phyloP scores from a whole-genome alignment of 2,113 vertebrate genomes.

The Myiozetetes cayanensis region DNA sequence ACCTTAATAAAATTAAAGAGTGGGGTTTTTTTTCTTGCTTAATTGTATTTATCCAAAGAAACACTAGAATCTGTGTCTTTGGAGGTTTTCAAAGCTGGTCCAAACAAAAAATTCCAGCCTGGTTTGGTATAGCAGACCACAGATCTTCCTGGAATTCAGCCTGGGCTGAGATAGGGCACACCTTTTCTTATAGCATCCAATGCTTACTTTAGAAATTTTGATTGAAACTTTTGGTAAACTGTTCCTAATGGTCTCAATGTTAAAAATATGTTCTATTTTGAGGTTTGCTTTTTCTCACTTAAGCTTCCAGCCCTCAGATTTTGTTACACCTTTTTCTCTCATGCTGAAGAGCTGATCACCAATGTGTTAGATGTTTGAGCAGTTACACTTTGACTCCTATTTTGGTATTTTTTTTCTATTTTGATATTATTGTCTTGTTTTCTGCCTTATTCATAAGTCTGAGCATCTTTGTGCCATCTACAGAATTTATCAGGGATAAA shows the following conservation, averaged over 20 bases:
- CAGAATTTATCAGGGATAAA: neutral
- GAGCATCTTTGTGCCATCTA: neutral
- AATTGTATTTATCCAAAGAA: neutral
- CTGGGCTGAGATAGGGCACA: neutral
- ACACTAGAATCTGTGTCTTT: neutral
- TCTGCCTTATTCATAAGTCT: neutral
- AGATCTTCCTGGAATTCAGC: neutral
- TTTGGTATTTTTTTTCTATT: neutral
- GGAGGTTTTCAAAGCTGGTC: neutral
- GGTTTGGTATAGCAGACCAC: neutral
- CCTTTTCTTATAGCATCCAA: neutral
- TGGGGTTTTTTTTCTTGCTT: neutral
- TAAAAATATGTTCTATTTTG: neutral
- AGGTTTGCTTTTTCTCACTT: conserved; percentile 4
- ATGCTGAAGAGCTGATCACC: neutral
- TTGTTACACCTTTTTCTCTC: neutral
- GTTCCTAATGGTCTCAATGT: neutral
- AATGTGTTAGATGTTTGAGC: neutral
- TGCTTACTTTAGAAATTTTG: neutral
- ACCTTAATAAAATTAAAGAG: neutral
- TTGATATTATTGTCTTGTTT: neutral
- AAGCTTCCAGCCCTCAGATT: neutral
- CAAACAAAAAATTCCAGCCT: neutral
- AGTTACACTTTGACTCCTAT: neutral
- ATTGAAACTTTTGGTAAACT: neutral